phyloP scores from a whole-genome alignment of 1,140 invertebrate species.

The Belonocnema kinseyi region DNA sequence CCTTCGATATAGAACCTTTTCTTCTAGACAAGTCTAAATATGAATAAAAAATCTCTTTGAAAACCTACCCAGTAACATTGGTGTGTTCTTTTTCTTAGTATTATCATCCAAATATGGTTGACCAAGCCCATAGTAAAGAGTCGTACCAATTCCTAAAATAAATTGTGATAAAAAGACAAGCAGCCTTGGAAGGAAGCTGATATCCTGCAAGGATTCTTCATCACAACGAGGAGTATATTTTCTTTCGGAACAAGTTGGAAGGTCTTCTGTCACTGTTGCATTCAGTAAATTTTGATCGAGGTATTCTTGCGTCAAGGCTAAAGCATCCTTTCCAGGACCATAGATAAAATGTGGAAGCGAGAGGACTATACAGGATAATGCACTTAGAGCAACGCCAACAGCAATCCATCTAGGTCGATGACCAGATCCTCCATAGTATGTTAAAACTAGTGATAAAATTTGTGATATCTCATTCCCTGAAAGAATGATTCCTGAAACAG shows the following conservation, averaged over 20 bases:
- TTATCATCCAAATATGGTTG: constrained; percentile 85
- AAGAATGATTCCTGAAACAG: constrained; percentile 79
- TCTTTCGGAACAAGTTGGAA: constrained; percentile 60
- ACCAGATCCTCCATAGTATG: constrained; percentile 78
- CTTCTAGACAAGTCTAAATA: no score
- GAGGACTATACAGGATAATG: constrained; percentile 80
- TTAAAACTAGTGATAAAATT: constrained; percentile 79
- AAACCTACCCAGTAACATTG: constrained; percentile 77
- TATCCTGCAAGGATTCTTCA: constrained; percentile 67
- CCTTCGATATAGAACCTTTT: no score
- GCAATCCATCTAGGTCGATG: constrained; percentile 82
- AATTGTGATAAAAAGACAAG: constrained; percentile 83
- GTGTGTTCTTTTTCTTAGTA: constrained; percentile 81
- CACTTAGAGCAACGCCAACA: constrained; percentile 79
- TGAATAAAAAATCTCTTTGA: constrained; percentile 1
- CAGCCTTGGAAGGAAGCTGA: constrained; percentile 77
- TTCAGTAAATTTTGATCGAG: constrained; percentile 67
- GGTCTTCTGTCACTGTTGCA: constrained; percentile 48
- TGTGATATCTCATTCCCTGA: constrained; percentile 85
- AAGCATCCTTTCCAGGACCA: constrained; percentile 78
- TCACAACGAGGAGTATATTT: constrained; percentile 67
- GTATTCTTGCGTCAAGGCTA: constrained; percentile 72
- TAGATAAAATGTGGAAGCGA: constrained; percentile 83
- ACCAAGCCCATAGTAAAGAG: constrained; percentile 81
- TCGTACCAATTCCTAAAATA: constrained; percentile 82